phyloP scores from a whole-genome alignment of 2,113 vertebrate species.

The Dromiciops gliroides region DNA sequence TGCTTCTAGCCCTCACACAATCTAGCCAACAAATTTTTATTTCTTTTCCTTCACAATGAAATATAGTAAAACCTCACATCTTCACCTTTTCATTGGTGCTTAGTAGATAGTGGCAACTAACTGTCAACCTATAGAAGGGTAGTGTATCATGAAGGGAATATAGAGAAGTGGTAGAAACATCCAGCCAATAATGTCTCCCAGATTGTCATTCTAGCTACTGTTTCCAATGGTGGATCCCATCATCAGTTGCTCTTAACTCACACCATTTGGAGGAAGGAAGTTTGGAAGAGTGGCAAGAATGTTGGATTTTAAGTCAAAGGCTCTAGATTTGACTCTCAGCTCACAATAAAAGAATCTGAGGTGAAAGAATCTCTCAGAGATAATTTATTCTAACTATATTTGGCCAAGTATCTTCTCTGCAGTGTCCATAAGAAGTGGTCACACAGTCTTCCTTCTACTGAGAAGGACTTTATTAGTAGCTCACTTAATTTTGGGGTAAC shows the following conservation, averaged over 20 bases:
- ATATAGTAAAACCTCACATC: not conserved
- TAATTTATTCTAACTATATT: not conserved
- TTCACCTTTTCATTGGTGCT: not conserved
- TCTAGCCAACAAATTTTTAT: not conserved
- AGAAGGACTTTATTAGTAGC: not conserved
- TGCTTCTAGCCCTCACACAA: not conserved
- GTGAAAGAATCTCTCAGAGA: not conserved
- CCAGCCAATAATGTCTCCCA: not conserved
- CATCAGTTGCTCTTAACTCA: not conserved
- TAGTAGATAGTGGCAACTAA: not conserved
- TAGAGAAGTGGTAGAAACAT: not conserved
- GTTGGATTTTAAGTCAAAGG: not conserved
- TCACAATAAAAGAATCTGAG: not conserved
- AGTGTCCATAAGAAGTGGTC: not conserved
- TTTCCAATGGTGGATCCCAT: not conserved
- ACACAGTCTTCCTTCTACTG: not conserved
- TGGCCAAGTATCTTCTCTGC: not conserved
- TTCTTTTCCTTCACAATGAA: not conserved
- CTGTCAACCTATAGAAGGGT: not conserved
- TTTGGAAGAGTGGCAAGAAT: not conserved
- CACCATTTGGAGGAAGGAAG: not conserved
- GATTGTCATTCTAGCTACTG: not conserved
- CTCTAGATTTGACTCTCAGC: not conserved
- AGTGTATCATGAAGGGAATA: not conserved
- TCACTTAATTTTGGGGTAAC: not conserved